phyloP scores from a whole-genome alignment of 2,113 vertebrate species.

The Struthidea cinerea region DNA sequence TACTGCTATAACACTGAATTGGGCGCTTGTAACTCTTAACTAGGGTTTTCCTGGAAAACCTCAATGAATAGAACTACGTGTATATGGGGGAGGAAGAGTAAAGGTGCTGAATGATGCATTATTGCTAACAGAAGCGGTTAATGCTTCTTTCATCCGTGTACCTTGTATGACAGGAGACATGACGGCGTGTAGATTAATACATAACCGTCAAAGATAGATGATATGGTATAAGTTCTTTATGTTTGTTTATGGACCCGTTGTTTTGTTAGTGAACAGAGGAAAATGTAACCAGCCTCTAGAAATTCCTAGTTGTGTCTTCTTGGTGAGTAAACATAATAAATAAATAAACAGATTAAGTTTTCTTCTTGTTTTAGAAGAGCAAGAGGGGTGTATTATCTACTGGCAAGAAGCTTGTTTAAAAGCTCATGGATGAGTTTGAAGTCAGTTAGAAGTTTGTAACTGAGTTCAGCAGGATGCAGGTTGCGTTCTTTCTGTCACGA shows the following conservation, averaged over 20 bases:
- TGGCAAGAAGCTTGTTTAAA: neutral
- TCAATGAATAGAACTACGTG: neutral
- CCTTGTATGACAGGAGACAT: neutral
- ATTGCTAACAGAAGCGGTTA: neutral
- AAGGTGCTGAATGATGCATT: neutral
- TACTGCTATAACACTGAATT: neutral
- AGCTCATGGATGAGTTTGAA: neutral
- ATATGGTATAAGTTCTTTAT: rapidly evolving
- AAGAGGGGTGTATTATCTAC: neutral
- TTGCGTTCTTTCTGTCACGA: neutral
- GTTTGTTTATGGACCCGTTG: rapidly evolving
- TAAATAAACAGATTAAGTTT: neutral
- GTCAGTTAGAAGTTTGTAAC: neutral
- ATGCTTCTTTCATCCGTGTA: neutral
- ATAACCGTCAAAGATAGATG: neutral
- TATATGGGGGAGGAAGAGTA: neutral
- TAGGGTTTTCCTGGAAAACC: neutral
- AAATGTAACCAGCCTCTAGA: neutral
- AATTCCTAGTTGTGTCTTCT: neutral
- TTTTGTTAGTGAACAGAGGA: neutral
- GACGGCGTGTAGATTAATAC: neutral
- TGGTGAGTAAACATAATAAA: neutral
- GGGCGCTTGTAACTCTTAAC: neutral
- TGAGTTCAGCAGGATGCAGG: neutral
- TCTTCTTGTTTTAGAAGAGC: neutral